These are phyloP conservation scores for Anoplius nigerrimus DNA, from an alignment of 2,888 invertebrate genomes.

Conservation along the genomic window DNA sequence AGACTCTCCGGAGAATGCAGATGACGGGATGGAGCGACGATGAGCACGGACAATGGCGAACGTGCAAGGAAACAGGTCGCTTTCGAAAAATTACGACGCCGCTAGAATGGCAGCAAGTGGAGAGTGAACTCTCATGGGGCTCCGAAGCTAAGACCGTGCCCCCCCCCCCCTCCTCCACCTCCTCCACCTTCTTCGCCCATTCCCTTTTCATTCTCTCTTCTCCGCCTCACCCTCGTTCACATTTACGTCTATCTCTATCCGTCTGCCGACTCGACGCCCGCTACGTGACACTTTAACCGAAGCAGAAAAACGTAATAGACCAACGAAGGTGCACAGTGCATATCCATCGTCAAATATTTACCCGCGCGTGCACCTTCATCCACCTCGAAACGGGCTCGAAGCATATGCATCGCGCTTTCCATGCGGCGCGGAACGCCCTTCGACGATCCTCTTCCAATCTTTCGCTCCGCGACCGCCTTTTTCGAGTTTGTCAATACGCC, in stretches of 20 bases:
- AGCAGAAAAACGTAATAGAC: conserved; percentile 27
- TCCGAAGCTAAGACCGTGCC: no score
- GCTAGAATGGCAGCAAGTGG: not conserved
- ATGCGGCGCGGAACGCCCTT: not conserved
- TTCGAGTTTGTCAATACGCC: no score
- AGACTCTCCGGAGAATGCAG: no score
- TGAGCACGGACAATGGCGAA: no score
- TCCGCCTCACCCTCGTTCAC: not conserved
- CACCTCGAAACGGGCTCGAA: not conserved
- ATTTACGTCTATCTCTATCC: not conserved
- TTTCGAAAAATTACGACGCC: conserved; percentile 1
- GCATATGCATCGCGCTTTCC: not conserved
- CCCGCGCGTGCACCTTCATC: conserved; percentile 14
- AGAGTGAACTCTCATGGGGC: no score
- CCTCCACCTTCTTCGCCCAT: not conserved
- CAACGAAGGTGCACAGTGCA: conserved; percentile 18
- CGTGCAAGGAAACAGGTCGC: not conserved
- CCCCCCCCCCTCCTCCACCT: not conserved
- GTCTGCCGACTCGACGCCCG: not conserved
- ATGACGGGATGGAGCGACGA: no score
- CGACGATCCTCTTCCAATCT: not conserved
- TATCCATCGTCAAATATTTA: conserved; percentile 24
- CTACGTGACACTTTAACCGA: conserved; percentile 44
- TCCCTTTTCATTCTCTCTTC: no score
- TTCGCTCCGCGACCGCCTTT: no score